These are phyloP conservation scores for Spodoptera litura DNA, from an alignment of 1,140 invertebrate species.

Conservation along the genomic window DNA sequence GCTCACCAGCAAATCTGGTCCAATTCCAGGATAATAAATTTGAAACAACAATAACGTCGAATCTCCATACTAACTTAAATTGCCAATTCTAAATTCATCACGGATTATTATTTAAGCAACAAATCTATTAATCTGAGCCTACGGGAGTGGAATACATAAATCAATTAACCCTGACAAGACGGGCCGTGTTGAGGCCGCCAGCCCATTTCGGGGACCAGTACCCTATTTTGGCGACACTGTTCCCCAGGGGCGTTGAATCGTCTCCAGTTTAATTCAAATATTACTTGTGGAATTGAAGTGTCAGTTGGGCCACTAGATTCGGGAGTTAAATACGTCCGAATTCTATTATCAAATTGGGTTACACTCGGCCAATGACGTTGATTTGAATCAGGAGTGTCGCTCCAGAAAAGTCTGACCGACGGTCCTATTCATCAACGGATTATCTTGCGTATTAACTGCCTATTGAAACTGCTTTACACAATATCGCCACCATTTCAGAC, in stretches of 20 bases:
- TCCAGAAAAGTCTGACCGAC: conserved; percentile 12
- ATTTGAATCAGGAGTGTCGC: conserved; percentile 27
- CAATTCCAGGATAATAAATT: conserved; percentile 39
- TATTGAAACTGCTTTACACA: conserved; percentile 4
- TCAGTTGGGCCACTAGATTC: conserved; percentile 55
- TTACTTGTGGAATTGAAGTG: conserved; percentile 78
- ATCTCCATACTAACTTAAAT: conserved; percentile 50
- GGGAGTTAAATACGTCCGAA: conserved; percentile 38
- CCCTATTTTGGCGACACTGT: conserved; percentile 74
- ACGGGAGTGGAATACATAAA: conserved; percentile 71
- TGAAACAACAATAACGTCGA: conserved; percentile 43
- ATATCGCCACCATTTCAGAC: conserved; percentile 7
- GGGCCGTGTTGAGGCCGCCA: conserved; percentile 68
- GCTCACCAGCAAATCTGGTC: conserved; percentile 25
- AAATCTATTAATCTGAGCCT: conserved; percentile 68
- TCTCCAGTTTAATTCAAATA: conserved; percentile 80
- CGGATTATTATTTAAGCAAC: conserved; percentile 70
- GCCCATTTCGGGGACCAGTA: conserved; percentile 72
- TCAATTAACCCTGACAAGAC: conserved; percentile 78
- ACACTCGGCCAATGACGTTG: conserved; percentile 37
- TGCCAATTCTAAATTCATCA: conserved; percentile 56
- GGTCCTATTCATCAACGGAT: neutral
- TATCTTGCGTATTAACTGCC: neutral
- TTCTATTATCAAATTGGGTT: conserved; percentile 48
- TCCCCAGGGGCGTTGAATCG: conserved; percentile 66